Evolutionary conservation across 2,888 invertebrate genomes (phyloP).

Genomic region (Scrobipalpa atriplicella): DNA sequence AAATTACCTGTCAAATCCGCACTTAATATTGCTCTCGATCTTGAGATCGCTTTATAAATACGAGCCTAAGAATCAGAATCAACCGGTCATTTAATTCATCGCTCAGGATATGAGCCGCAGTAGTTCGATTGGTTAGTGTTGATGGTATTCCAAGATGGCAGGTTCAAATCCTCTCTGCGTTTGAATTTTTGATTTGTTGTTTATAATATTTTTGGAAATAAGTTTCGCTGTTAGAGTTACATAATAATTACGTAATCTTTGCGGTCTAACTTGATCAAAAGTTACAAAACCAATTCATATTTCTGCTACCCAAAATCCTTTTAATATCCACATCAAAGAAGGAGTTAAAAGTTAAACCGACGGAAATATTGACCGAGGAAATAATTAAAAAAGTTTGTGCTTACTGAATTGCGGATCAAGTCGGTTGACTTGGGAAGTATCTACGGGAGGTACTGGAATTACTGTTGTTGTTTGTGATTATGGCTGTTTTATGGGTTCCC

Average conservation of each 20-base stretch:
- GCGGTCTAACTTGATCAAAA: conserved; percentile 1
- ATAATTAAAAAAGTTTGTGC: conserved; percentile 22
- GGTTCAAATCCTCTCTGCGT: too few species aligned
- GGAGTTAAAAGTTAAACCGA: conserved; percentile 19
- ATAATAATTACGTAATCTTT: background rate
- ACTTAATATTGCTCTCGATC: too few species aligned
- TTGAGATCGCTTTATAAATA: too few species aligned
- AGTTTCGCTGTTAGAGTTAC: too few species aligned
- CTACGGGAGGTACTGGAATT: conserved; percentile 17
- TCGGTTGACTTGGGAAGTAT: conserved; percentile 1
- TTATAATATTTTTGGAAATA: too few species aligned
- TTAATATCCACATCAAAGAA: conserved; percentile 7
- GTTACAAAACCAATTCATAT: conserved; percentile 20
- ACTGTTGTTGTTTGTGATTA: conserved; percentile 25
- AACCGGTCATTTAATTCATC: too few species aligned
- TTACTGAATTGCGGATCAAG: conserved; percentile 8
- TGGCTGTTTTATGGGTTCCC: conserved; percentile 23
- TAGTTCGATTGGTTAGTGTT: too few species aligned
- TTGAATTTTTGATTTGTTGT: too few species aligned
- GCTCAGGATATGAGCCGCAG: too few species aligned
- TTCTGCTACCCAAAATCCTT: conserved; percentile 7
- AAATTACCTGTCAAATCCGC: too few species aligned
- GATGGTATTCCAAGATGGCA: too few species aligned
- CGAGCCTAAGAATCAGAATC: too few species aligned
- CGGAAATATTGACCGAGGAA: conserved; percentile 16